Conservation (phyloP, 2,113 vertebrate genomes). For the Etia nguti region DNA sequence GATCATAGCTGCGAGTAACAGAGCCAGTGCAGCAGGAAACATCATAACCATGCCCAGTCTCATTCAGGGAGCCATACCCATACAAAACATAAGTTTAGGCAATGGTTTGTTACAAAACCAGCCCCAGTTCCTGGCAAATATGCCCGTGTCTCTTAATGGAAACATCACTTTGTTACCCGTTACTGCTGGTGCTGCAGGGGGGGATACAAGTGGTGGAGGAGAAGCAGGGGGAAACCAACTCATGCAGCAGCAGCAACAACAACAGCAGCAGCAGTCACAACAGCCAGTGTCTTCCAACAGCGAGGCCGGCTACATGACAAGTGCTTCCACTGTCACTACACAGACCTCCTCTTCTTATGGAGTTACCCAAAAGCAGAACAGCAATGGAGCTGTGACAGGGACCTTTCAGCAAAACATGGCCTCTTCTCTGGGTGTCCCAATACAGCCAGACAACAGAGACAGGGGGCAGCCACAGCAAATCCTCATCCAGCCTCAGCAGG, state of each 20-base stretch:
- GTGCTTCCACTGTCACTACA: slow-evolving; percentile 76
- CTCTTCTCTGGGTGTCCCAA: slow-evolving; percentile 46
- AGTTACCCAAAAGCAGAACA: slow-evolving; percentile 58
- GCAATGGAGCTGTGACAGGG: slow-evolving; percentile 14
- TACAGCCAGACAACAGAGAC: slow-evolving; percentile 70
- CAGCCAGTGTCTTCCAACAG: slow-evolving; percentile 52
- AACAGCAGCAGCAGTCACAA: slow-evolving; percentile 36
- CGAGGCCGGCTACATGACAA: slow-evolving; percentile 52
- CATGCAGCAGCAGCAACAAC: slow-evolving; percentile 39
- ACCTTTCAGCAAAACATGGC: slow-evolving; percentile 65
- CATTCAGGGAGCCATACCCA: slow-evolving; percentile 89
- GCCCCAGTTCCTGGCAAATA: slow-evolving; percentile 89
- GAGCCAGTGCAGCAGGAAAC: slow-evolving; percentile 75
- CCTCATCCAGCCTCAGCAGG: slow-evolving; percentile 80
- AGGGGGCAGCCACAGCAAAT: slow-evolving; percentile 76
- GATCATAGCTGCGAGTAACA: slow-evolving; percentile 78
- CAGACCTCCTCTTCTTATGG: slow-evolving; percentile 75
- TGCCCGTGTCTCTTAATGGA: slow-evolving; percentile 90
- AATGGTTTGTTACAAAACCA: slow-evolving; percentile 86
- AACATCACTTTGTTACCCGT: slow-evolving; percentile 93
- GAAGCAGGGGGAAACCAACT: slow-evolving; percentile 53
- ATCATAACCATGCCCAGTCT: slow-evolving; percentile 89
- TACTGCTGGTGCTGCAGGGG: slow-evolving; percentile 67
- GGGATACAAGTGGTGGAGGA: slow-evolving; percentile 37
- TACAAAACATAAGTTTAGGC: slow-evolving; percentile 86